Evolutionary conservation across 1,140 invertebrate species (phyloP).

Genomic region (Mya arenaria): DNA sequence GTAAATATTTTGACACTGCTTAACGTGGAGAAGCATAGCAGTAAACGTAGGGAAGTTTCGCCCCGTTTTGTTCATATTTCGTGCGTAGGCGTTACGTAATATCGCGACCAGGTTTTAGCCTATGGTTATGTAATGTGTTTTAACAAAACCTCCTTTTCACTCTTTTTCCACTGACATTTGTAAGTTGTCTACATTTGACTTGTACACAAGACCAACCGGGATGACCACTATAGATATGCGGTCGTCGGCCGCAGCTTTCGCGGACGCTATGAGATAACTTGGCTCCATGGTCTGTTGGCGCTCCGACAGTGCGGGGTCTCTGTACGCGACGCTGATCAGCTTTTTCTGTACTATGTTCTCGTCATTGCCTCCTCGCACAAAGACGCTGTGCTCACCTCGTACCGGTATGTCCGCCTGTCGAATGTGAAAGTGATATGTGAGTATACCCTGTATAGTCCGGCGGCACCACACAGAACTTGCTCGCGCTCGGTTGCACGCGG

Average conservation of each 20-base stretch:
- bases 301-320: neutral
- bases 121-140: no score
- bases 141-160: no score
- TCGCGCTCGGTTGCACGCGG: no score
- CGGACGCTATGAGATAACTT: neutral
- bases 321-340: neutral
- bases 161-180: no score
- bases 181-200: neutral
- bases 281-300: neutral
- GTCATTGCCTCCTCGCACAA: neutral
- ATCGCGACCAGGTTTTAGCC: no score
- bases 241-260: neutral
- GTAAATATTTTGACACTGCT: no score
- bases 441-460: neutral
- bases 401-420: neutral
- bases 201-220: neutral
- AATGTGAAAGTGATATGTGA: neutral
- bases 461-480: neutral
- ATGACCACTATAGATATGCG: neutral
- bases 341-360: neutral
- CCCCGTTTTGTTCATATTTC: no score
- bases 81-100: no score
- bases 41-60: no score
- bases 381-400: neutral
- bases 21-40: no score